phyloP scores from a whole-genome alignment of 2,113 vertebrate genomes.

The Leptodactylus fuscus region DNA sequence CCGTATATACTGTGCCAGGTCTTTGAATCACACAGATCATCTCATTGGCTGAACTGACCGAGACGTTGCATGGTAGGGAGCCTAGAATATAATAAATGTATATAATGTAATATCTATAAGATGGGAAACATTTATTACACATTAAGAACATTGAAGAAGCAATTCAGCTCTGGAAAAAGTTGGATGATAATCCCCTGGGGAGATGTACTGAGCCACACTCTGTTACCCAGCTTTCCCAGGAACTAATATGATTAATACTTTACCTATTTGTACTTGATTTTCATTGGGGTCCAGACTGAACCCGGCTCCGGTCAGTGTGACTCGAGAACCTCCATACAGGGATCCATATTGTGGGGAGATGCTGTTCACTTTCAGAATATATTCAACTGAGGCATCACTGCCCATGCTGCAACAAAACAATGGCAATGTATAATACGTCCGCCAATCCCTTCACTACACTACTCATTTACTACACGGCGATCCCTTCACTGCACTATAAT shows the following conservation, averaged over 20 bases:
- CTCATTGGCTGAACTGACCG: slow-evolving; percentile 67
- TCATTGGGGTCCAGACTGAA: slow-evolving; percentile 74
- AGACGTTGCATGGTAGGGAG: slow-evolving; percentile 73
- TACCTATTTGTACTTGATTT: slow-evolving; percentile 80
- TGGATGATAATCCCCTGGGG: too few relatives aligned
- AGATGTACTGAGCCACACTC: too few relatives aligned
- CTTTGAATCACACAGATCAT: slow-evolving; percentile 76
- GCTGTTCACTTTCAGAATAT: slow-evolving; percentile 74
- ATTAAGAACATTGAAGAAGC: too few relatives aligned
- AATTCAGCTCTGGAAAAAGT: too few relatives aligned
- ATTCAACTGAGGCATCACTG: slow-evolving; percentile 73
- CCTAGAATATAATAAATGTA: slow-evolving; percentile 63
- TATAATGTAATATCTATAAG: slow-evolving; percentile 35
- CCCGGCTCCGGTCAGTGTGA: slow-evolving; percentile 79
- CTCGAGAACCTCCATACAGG: slow-evolving; percentile 77
- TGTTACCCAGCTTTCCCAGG: not conserved
- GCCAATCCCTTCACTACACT: too few relatives aligned
- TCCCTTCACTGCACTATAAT: too few relatives aligned
- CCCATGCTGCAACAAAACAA: slow-evolving; percentile 64
- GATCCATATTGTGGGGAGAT: slow-evolving; percentile 78
- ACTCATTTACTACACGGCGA: too few relatives aligned
- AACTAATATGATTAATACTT: slow-evolving; percentile 41
- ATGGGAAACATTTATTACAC: too few relatives aligned
- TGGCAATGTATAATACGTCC: not conserved
- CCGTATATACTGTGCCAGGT: slow-evolving; percentile 65